Base-by-base conservation (phyloP, 2,888 invertebrate species). In the Gibbula magus region DNA sequence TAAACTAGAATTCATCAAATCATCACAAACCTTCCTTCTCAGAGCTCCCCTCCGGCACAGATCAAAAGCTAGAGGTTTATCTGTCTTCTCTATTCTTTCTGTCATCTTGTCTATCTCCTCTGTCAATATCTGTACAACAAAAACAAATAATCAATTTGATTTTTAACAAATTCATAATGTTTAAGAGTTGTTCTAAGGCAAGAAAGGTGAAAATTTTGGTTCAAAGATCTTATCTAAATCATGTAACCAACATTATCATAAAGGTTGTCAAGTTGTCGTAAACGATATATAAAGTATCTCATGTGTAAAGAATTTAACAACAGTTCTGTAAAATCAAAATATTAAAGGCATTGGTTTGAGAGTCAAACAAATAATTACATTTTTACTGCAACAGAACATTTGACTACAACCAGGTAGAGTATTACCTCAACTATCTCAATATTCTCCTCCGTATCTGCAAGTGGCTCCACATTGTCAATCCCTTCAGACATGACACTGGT, bases 1-100 rank as follows among this genome's bases (percentile, higher is more conserved):
- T 67, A 25, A 8, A 32, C 8, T 74, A 20, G 32, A 52, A 53
- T 66, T 51, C 10, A 52, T 29, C 76, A 76, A 70, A 18, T 66
- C 52, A 4, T 45, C 4, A 79, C 84, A 39, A 66, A 92, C 92
- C 89, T 92, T 92, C 70, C 92, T 86, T 61, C 88, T 89, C 3
- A 93, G 82, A 18, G 91, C 93, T 25, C 93, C 93, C 79, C 92
- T 85, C 18, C 93, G 80, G 79, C 91, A 91, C 32, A 87, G 86
- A 77, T 91, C 89, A 88, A 91, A 92, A 3, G 92, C 89, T 79
- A 86, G 87, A n/a, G 90, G 90, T 78, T 86, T 86, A 2, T 82
- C 79, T n/a, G 82, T 70, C 20, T 74, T 80, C 22, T 89, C 85
- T 75, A 92, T 91, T 7, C 83, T 82, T 29, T 84, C 79, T 18